These are phyloP conservation scores for Drosophila serrata DNA, from an alignment of 1,140 invertebrate species.

Conservation along the genomic window DNA sequence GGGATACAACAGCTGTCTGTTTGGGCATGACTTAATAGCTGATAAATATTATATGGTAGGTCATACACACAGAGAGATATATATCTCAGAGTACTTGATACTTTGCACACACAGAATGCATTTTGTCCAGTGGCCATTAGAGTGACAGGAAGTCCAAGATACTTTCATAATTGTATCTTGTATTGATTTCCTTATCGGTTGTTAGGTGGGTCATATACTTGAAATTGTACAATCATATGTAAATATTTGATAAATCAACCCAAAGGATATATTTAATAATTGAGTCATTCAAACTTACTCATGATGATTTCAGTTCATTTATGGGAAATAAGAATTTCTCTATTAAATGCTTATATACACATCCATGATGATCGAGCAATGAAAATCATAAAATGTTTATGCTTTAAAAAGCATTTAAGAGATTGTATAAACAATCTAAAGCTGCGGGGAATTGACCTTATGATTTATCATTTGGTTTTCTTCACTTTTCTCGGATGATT, in stretches of 20 bases:
- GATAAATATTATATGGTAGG: constrained; percentile 68
- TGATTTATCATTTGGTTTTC: constrained; percentile 44
- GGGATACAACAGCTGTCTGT: constrained; percentile 68
- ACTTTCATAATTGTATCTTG: constrained; percentile 6
- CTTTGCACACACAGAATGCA: constrained; percentile 51
- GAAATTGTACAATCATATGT: neutral
- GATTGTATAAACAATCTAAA: constrained; percentile 26
- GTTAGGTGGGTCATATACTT: neutral
- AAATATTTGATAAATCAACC: neutral
- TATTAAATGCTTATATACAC: constrained; percentile 15
- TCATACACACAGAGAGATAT: constrained; percentile 6
- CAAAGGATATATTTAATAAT: neutral
- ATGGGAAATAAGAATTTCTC: neutral
- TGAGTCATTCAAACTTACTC: neutral
- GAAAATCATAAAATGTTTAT: constrained; percentile 10
- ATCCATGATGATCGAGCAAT: constrained; percentile 8
- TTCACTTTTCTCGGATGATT: constrained; percentile 12
- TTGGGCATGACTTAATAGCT: constrained; percentile 75
- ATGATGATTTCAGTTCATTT: neutral
- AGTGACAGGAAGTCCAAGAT: neutral
- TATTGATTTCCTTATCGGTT: neutral
- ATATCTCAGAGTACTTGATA: constrained; percentile 18
- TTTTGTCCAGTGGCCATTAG: constrained; percentile 13
- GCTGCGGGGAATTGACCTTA: constrained; percentile 13
- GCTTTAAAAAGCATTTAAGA: constrained; percentile 26